Conservation (phyloP, 2,113 vertebrate species). For the Ictalurus furcatus region DNA sequence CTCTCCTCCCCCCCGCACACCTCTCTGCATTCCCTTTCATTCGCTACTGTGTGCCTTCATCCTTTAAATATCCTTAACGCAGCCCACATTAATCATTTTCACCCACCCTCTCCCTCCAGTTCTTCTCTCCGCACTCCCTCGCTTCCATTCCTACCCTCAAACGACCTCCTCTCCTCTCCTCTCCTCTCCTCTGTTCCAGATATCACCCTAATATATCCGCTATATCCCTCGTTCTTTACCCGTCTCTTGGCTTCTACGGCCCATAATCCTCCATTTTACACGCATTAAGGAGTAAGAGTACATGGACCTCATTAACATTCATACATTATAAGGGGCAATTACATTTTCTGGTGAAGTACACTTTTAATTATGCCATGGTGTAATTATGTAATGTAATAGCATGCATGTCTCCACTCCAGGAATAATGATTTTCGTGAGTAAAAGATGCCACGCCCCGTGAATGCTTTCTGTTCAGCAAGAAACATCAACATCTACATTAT, state of each 20-base stretch:
- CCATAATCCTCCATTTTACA: slow-evolving; percentile 1
- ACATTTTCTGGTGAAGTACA: not conserved
- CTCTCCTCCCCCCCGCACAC: no score
- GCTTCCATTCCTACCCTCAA: slow-evolving; percentile 43
- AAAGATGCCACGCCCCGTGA: not conserved
- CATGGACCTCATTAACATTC: not conserved
- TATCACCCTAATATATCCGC: not conserved
- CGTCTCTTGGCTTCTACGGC: not conserved
- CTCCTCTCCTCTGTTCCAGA: slow-evolving; percentile 12
- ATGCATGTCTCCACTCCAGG: not conserved
- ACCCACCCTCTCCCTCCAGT: slow-evolving; percentile 1
- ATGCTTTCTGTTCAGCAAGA: not conserved
- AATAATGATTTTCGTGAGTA: not conserved
- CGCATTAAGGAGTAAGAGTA: not conserved
- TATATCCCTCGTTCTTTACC: not conserved
- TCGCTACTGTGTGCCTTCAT: slow-evolving; percentile 43
- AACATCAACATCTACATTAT: not conserved
- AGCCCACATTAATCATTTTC: slow-evolving; percentile 52
- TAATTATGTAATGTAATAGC: not conserved
- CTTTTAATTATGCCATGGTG: not conserved
- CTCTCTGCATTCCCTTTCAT: not conserved
- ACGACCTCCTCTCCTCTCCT: slow-evolving; percentile 31
- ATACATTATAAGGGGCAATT: not conserved
- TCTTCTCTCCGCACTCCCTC: slow-evolving; percentile 47
- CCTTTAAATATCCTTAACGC: slow-evolving; percentile 52